Evolutionary conservation across 2,113 vertebrate genomes (phyloP), one percentile per base, ranked within the genome.

Genomic region (Eurystomus gularis): DNA sequence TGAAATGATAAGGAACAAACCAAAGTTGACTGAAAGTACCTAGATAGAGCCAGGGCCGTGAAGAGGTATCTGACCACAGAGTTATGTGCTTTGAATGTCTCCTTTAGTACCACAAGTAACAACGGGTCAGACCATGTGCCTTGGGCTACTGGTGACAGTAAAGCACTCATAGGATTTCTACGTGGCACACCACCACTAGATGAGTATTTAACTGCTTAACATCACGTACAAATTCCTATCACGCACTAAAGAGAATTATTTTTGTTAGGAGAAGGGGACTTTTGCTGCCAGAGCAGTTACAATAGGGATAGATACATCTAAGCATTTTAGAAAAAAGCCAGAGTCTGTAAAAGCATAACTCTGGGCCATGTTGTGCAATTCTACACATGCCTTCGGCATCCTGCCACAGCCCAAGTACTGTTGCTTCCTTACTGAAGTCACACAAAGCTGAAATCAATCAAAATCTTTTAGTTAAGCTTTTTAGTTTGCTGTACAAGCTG

Each of bases 401-500:
- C 40, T 85, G 42, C 42, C 66, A n/a, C 44, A 82, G 33, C 65
- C 93, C 77, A 68, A 84, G 31, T 21, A 14, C 48, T 91, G 39
- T 35, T 82, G 29, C 54, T 73, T 66, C 46, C 31, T 40, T 58
- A 23, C 29, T 65, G n/a, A 91, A 80, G 37, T 65, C 48, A 31
- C 54, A 77, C 4, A 2, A 79, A 80, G 16, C 20, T 90, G 58
- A 72, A 93, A 96, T 76, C 44, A 86, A 82, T 65, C 52, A 79
- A 69, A 64, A 57, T 66, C 31, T 62, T 79, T 54, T 9, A 62
- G 28, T 77, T 88, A 83, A 91, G 37, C 54, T 33, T 90, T 85
- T 80, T 44, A 86, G 49, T n/a, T 40, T 81, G 28, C 66, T 78
- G 29, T 13, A 73, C 42, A 57, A 35, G 31, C 24, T 83, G 39